Conservation (phyloP, 2,888 invertebrate species). For the Aelia acuminata region DNA sequence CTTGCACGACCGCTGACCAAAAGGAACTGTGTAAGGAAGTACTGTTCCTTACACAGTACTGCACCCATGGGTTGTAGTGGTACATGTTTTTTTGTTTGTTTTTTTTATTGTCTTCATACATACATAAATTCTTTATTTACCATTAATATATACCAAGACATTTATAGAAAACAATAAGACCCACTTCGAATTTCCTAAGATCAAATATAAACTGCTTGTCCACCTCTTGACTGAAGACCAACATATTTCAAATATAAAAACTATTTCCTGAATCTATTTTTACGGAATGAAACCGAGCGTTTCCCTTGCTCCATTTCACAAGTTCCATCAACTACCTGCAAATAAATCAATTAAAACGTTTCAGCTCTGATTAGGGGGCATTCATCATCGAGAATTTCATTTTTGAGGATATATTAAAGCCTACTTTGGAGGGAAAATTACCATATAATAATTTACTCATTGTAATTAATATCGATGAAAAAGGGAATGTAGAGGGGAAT, state of each 20-base stretch:
- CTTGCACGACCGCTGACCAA: too few species aligned
- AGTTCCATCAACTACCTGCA: not conserved
- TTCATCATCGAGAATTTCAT: not conserved
- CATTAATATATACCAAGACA: too few species aligned
- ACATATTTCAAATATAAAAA: conserved; percentile 12
- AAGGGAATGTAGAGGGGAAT: too few species aligned
- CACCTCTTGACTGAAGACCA: not conserved
- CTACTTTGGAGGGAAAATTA: not conserved
- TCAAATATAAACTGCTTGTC: not conserved
- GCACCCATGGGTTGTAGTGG: too few species aligned
- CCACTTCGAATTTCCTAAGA: not conserved
- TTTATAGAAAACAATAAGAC: too few species aligned
- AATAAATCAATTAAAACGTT: conserved; percentile 13
- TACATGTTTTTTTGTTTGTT: too few species aligned
- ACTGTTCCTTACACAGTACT: too few species aligned
- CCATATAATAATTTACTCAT: not conserved
- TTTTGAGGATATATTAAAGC: not conserved
- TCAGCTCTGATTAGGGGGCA: not conserved
- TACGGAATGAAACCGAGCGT: not conserved
- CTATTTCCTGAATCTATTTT: conserved; percentile 3
- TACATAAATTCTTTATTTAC: too few species aligned
- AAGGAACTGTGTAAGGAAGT: too few species aligned
- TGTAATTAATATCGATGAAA: not conserved
- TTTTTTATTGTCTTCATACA: too few species aligned
- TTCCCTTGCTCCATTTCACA: not conserved